phyloP scores from a whole-genome alignment of 2,113 vertebrate species.

The Indicator maculatus region DNA sequence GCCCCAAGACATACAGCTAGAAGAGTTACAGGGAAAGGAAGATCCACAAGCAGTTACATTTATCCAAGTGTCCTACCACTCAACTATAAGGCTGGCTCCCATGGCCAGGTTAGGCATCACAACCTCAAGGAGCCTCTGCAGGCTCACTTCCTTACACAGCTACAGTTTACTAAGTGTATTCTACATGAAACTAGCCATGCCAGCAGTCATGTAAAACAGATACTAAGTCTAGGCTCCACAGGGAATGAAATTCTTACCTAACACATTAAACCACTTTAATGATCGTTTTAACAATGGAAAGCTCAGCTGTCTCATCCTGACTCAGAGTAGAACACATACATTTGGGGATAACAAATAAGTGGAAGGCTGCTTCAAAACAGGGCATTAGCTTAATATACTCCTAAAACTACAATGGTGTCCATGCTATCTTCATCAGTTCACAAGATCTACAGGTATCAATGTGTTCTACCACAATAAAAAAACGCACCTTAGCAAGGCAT shows the following conservation, averaged over 20 bases:
- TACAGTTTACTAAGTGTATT: background rate
- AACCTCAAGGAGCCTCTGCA: background rate
- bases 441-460: background rate
- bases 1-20: background rate
- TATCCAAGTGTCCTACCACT: background rate
- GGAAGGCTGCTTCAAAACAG: background rate
- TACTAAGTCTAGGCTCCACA: background rate
- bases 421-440: background rate
- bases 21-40: background rate
- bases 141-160: background rate
- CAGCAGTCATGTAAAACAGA: background rate
- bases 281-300: background rate
- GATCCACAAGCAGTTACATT: background rate
- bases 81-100: background rate
- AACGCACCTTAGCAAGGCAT: slow-evolving; percentile 76
- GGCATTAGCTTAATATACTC: background rate
- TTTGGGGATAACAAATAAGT: background rate
- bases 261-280: background rate
- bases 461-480: background rate
- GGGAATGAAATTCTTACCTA: background rate
- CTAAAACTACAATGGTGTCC: background rate
- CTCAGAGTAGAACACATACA: background rate
- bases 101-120: background rate
- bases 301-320: background rate
- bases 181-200: background rate